These are phyloP conservation scores for Pseudomyrmex sp. DNA, from an alignment of 1,140 invertebrate genomes.

Conservation along the genomic window DNA sequence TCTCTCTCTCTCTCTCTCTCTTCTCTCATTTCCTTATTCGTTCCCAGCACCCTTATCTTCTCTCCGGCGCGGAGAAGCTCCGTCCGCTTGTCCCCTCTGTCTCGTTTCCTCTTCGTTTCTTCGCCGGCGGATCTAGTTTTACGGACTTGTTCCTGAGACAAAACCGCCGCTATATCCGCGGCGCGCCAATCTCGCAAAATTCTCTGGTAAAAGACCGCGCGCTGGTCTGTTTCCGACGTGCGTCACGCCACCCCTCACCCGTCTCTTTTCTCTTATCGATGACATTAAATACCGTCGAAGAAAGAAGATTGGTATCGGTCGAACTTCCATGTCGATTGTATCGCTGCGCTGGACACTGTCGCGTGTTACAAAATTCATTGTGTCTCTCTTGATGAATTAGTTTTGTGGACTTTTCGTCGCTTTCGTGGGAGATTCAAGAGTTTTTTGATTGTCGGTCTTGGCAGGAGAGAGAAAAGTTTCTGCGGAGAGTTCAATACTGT, in stretches of 20 bases:
- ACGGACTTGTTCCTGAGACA: constrained; percentile 59
- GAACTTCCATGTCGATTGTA: constrained; percentile 5
- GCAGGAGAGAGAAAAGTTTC: neutral
- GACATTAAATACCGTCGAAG: constrained; percentile 46
- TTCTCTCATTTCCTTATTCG: constrained; percentile 70
- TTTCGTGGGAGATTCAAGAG: neutral
- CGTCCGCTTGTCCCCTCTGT: constrained; percentile 64
- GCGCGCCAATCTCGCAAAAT: constrained; percentile 66
- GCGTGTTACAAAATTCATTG: constrained; percentile 21
- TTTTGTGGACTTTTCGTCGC: constrained; percentile 1
- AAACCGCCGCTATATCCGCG: constrained; percentile 64
- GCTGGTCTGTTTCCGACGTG: constrained; percentile 41
- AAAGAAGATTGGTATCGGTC: neutral
- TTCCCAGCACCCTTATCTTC: constrained; percentile 56
- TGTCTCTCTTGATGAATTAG: neutral
- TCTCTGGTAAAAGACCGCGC: constrained; percentile 41
- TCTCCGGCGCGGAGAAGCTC: constrained; percentile 28
- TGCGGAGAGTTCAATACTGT: neutral
- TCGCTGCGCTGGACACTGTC: constrained; percentile 22
- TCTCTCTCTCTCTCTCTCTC: constrained; percentile 38
- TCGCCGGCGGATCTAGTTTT: constrained; percentile 71
- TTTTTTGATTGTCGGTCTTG: constrained; percentile 47
- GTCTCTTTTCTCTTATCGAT: constrained; percentile 40
- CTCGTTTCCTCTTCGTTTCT: constrained; percentile 80
- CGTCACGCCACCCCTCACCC: constrained; percentile 17